These are phyloP conservation scores for Oryzias melastigma DNA, from an alignment of 2,113 vertebrate genomes.

Conservation along the genomic window DNA sequence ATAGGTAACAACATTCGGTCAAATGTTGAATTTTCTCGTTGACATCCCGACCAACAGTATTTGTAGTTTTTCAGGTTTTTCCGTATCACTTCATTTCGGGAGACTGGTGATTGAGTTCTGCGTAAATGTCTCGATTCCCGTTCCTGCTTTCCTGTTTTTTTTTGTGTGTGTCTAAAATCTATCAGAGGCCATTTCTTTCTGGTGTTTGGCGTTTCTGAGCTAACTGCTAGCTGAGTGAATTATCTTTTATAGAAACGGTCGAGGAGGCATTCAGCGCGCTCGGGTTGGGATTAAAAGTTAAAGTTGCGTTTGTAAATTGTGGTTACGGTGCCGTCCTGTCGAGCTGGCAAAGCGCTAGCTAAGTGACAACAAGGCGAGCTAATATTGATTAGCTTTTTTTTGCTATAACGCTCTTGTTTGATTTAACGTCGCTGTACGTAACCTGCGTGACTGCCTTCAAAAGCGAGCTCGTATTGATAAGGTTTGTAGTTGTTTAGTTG, in stretches of 20 bases:
- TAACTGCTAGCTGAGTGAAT: conserved; percentile 43
- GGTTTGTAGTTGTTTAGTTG: conserved; percentile 20
- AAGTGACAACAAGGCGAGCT: conserved; percentile 48
- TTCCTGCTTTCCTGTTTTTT: conserved; percentile 78
- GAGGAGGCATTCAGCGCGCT: neutral
- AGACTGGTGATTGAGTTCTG: conserved; percentile 40
- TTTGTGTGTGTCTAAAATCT: conserved; percentile 66
- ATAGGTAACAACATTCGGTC: conserved; percentile 77
- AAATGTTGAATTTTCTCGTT: conserved; percentile 46
- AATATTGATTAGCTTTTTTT: conserved; percentile 60
- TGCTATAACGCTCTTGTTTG: conserved; percentile 56
- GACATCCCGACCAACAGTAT: conserved; percentile 44
- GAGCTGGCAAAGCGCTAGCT: conserved; percentile 44
- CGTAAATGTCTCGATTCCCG: conserved; percentile 72
- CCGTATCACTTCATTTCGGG: conserved; percentile 37
- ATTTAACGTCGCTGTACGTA: conserved; percentile 57
- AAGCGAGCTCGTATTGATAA: conserved; percentile 10
- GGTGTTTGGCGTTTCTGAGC: conserved; percentile 50
- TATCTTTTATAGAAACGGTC: conserved; percentile 3
- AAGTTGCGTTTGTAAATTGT: conserved; percentile 2
- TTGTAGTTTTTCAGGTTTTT: conserved; percentile 29
- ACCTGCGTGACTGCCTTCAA: conserved; percentile 45
- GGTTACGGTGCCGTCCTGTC: conserved; percentile 9
- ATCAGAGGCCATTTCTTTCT: conserved; percentile 76
- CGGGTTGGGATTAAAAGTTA: neutral